Evolutionary conservation across 2,797 vertebrate species (phyloP).

Genomic region (Acanthurus tractus): DNA sequence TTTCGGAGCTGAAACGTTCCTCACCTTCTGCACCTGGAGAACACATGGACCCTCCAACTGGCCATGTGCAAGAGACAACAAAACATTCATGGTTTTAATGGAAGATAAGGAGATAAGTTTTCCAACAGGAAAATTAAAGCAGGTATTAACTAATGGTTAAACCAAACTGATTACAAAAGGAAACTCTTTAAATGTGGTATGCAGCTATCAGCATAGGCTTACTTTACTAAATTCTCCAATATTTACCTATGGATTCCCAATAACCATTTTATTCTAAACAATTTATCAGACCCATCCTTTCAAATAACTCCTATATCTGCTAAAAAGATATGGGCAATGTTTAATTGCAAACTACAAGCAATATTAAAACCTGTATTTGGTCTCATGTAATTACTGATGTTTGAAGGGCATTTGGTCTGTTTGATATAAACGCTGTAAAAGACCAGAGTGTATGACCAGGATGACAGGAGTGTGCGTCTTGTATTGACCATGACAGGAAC

Average conservation of each 20-base stretch:
- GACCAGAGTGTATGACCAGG: neutral
- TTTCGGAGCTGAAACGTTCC: constrained; percentile 95
- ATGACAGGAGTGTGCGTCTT: constrained; percentile 17
- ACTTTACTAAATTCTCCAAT: constrained; percentile 14
- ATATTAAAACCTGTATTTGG: neutral
- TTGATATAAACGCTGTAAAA: neutral
- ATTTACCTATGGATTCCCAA: constrained; percentile 1
- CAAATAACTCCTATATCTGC: constrained; percentile 10
- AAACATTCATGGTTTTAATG: neutral
- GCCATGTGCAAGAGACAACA: constrained; percentile 33
- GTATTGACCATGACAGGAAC: constrained; percentile 10
- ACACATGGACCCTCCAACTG: constrained; percentile 97
- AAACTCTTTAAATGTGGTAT: neutral
- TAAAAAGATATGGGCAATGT: neutral
- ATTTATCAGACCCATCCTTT: neutral
- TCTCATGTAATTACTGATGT: neutral
- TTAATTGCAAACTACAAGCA: constrained; percentile 13
- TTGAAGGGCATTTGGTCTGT: neutral
- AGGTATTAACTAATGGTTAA: neutral
- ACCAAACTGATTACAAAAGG: neutral
- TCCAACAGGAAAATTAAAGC: neutral
- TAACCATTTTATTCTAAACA: neutral
- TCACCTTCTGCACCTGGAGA: constrained; percentile 97
- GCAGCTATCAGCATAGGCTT: neutral
- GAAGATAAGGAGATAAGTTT: constrained; percentile 2